Conservation (phyloP, 2,888 invertebrate species). For the Zygaena filipendulae region DNA sequence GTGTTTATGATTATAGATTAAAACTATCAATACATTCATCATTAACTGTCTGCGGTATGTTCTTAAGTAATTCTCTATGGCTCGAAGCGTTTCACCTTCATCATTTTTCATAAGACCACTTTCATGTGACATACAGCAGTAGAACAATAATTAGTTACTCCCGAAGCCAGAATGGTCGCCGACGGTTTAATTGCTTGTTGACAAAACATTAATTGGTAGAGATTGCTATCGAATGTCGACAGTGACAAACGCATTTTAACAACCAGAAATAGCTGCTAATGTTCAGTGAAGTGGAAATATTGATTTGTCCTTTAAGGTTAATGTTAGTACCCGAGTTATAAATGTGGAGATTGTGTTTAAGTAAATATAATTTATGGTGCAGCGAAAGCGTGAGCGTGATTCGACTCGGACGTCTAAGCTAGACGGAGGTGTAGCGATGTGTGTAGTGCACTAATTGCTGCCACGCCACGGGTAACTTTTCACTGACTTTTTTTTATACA, state of each 20-base stretch:
- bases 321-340: constrained; percentile 1
- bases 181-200: constrained; percentile 18
- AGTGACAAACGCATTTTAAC: constrained; percentile 18
- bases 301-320: constrained; percentile 17
- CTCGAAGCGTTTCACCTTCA: too few relatives aligned
- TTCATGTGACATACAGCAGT: constrained; percentile 20
- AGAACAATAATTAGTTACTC: constrained; percentile 16
- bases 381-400: constrained; percentile 19
- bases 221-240: constrained; percentile 20
- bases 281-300: constrained; percentile 14
- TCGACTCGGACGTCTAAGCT: constrained; percentile 15
- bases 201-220: constrained; percentile 19
- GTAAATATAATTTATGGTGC: too few relatives aligned
- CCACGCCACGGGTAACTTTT: constrained; percentile 24
- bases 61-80: too few relatives aligned
- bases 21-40: too few relatives aligned
- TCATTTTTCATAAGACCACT: constrained; percentile 22
- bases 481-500: constrained; percentile 14
- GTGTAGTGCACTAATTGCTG: constrained; percentile 26
- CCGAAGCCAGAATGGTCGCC: constrained; percentile 13
- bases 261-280: constrained; percentile 7
- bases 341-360: too few relatives aligned
- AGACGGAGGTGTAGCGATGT: constrained; percentile 25
- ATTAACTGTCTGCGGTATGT: too few relatives aligned
- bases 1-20: too few relatives aligned